Percentiles rank a stretch among this genome's conserved stretches.
These are phyloP conservation scores for Zingel zingel DNA, from an alignment of 2,113 vertebrate species.

Conservation along the genomic window DNA sequence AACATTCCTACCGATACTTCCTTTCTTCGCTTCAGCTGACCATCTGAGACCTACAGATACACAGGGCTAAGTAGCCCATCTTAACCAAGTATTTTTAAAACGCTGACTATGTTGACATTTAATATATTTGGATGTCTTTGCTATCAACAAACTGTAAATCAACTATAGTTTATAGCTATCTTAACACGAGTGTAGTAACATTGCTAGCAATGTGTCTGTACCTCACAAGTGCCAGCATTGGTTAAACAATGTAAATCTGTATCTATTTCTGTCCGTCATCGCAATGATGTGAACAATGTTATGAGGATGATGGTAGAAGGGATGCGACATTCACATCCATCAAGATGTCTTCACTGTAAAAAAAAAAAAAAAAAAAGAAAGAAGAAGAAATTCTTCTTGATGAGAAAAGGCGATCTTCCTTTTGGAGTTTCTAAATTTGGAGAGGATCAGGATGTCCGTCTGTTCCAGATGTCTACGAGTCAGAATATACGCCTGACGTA, in stretches of 20 bases:
- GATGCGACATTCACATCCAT: slow-evolving; percentile 36
- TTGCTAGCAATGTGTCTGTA: slow-evolving; percentile 16
- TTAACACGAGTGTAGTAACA: slow-evolving; percentile 32
- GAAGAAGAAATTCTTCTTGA: slow-evolving; percentile 9
- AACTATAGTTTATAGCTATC: slow-evolving; percentile 39
- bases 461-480: background rate
- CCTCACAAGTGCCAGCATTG: slow-evolving; percentile 24
- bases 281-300: slow-evolving; percentile 32
- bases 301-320: slow-evolving; percentile 48
- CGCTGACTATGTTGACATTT: slow-evolving; percentile 28
- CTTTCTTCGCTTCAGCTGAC: slow-evolving; percentile 30
- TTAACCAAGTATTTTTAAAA: slow-evolving; percentile 14
- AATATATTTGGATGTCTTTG: slow-evolving; percentile 64
- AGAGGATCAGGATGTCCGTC: slow-evolving; percentile 26
- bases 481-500: slow-evolving; percentile 4
- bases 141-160: slow-evolving; percentile 50
- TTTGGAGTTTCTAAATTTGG: slow-evolving; percentile 30
- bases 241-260: slow-evolving; percentile 33
- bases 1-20: slow-evolving; percentile 27
- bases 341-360: slow-evolving; percentile 37
- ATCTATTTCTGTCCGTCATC: slow-evolving; percentile 20
- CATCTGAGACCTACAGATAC: slow-evolving; percentile 41
- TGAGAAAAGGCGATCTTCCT: slow-evolving; percentile 31
- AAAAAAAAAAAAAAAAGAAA: slow-evolving; percentile 25
- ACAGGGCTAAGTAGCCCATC: slow-evolving; percentile 15